phyloP scores from a whole-genome alignment of 2,797 vertebrate species.

The Sebastes iracundus region DNA sequence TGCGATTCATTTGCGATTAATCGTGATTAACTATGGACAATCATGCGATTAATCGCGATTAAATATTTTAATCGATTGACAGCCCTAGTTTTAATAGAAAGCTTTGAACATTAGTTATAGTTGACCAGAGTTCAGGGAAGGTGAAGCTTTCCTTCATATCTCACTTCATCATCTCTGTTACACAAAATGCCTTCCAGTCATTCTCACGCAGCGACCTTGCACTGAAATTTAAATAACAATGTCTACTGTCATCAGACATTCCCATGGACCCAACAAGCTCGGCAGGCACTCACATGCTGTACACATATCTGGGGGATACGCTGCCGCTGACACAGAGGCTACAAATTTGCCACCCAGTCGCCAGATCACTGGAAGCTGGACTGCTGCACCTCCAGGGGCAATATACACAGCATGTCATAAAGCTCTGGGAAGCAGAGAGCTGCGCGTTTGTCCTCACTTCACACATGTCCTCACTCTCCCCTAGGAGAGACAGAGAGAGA shows the following conservation, averaged over 20 bases:
- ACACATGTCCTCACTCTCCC: slow-evolving; percentile 12
- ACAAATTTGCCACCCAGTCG: slow-evolving; percentile 65
- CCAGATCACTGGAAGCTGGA: slow-evolving; percentile 52
- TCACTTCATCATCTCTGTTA: neutral
- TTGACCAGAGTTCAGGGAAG: neutral
- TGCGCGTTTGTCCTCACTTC: slow-evolving; percentile 50
- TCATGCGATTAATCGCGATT: no score
- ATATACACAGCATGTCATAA: slow-evolving; percentile 53
- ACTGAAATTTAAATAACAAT: slow-evolving; percentile 2
- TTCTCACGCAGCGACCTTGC: neutral
- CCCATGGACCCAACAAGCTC: neutral
- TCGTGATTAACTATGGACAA: no score
- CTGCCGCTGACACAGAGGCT: slow-evolving; percentile 52
- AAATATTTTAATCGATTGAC: no score
- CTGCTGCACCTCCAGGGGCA: slow-evolving; percentile 37
- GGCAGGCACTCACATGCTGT: neutral
- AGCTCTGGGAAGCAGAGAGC: slow-evolving; percentile 60
- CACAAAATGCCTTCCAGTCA: neutral
- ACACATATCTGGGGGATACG: slow-evolving; percentile 43
- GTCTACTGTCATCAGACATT: neutral
- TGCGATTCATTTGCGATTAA: no score
- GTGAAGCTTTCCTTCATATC: neutral
- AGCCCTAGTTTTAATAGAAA: neutral
- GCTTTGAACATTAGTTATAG: neutral
- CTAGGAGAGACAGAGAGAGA: slow-evolving; percentile 37